Evolutionary conservation across 2,113 vertebrate genomes (phyloP).

Genomic region (Campylomormyrus tamandua): DNA sequence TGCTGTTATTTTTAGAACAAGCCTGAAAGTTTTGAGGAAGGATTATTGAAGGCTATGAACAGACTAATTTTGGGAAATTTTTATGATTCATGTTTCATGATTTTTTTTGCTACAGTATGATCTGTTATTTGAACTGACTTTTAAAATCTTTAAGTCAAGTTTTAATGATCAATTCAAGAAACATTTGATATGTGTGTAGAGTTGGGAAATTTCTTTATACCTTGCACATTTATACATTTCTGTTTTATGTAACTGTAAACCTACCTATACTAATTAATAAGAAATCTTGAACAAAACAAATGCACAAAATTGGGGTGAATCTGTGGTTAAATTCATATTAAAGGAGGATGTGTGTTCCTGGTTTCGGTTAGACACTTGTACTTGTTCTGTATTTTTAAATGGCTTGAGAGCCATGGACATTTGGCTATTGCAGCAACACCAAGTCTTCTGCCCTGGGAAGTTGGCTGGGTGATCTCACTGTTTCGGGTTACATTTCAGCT

Average conservation of each 20-base stretch:
- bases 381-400: not conserved
- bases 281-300: not conserved
- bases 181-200: not conserved
- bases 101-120: not conserved
- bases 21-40: not conserved
- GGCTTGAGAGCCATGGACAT: not conserved
- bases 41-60: not conserved
- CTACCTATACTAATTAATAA: not conserved
- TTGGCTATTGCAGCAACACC: not conserved
- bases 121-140: not conserved
- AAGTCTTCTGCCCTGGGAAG: not conserved
- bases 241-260: not conserved
- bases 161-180: not conserved
- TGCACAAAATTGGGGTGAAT: not conserved
- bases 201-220: not conserved
- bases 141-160: not conserved
- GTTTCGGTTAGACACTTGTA: not conserved
- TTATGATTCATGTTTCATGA: not conserved
- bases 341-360: not conserved
- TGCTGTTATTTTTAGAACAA: constrained; percentile 12
- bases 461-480: not conserved
- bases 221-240: not conserved
- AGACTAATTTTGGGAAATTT: not conserved
- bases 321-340: not conserved
- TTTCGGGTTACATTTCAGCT: not conserved